These are phyloP conservation scores for Leptonema lineaticorne DNA, from an alignment of 1,140 invertebrate genomes.

Conservation along the genomic window DNA sequence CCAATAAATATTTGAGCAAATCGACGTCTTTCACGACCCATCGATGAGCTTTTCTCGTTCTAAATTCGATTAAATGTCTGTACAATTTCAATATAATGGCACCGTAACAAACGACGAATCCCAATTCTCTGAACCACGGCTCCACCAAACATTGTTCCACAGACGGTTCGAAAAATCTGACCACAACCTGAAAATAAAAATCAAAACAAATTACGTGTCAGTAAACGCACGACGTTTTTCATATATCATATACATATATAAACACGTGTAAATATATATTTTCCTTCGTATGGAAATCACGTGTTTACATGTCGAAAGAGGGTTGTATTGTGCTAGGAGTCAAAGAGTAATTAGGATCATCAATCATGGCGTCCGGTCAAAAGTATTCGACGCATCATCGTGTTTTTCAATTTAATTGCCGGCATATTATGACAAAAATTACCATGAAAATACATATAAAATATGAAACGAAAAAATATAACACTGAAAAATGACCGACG, in stretches of 20 bases:
- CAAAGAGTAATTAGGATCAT: slow-evolving; percentile 12
- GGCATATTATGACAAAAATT: too few relatives aligned
- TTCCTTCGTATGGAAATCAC: neutral
- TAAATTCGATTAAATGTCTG: slow-evolving; percentile 76
- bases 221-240: too few relatives aligned
- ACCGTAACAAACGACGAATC: slow-evolving; percentile 89
- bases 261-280: neutral
- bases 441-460: too few relatives aligned
- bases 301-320: neutral
- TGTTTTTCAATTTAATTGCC: slow-evolving; percentile 10
- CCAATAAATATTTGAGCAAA: slow-evolving; percentile 56
- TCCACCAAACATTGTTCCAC: slow-evolving; percentile 75
- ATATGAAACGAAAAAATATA: too few relatives aligned
- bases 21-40: slow-evolving; percentile 86
- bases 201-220: neutral
- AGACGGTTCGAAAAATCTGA: slow-evolving; percentile 77
- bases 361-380: slow-evolving; percentile 10
- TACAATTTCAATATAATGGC: slow-evolving; percentile 88
- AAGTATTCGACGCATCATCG: neutral
- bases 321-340: neutral
- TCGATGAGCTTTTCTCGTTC: slow-evolving; percentile 86
- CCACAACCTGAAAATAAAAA: slow-evolving; percentile 66
- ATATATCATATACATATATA: too few relatives aligned
- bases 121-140: slow-evolving; percentile 86
- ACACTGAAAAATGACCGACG: too few relatives aligned